phyloP scores from a whole-genome alignment of 2,888 invertebrate genomes.

The Caprella mutica region DNA sequence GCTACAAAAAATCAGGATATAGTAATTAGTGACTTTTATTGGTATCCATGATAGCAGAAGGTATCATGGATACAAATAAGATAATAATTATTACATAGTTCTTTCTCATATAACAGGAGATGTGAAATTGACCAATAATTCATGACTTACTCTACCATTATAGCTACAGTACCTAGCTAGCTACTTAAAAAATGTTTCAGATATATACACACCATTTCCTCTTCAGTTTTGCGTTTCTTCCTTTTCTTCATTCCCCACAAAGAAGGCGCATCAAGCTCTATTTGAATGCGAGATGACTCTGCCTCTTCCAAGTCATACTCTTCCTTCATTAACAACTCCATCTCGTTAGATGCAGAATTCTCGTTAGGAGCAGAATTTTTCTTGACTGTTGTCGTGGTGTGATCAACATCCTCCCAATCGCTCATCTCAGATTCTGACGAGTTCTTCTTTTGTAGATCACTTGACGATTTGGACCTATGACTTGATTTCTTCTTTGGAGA shows the following conservation, averaged over 20 bases:
- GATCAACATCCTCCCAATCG: slow-evolving; percentile 33
- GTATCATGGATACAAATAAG: not conserved
- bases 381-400: too few relatives aligned
- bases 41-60: not conserved
- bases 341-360: too few relatives aligned
- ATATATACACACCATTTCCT: slow-evolving; percentile 20
- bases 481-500: slow-evolving; percentile 19
- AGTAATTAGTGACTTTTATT: too few relatives aligned
- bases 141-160: not conserved
- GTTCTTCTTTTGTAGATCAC: too few relatives aligned
- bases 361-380: too few relatives aligned
- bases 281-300: slow-evolving; percentile 9
- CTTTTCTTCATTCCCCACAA: slow-evolving; percentile 24
- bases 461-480: too few relatives aligned
- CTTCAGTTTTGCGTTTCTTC: slow-evolving; percentile 17
- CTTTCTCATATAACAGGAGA: not conserved
- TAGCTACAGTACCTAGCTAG: not conserved
- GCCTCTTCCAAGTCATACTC: slow-evolving; percentile 1
- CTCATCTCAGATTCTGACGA: slow-evolving; percentile 19
- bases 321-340: not conserved
- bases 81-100: not conserved
- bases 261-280: slow-evolving; percentile 21
- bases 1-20: too few relatives aligned
- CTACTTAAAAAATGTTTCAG: not conserved
- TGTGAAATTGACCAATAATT: not conserved